A percentile compares a stretch with the other conserved stretches of the same genome.
Evolutionary conservation across 2,113 vertebrate genomes (phyloP).

Genomic region (Platysternon megacephalum): DNA sequence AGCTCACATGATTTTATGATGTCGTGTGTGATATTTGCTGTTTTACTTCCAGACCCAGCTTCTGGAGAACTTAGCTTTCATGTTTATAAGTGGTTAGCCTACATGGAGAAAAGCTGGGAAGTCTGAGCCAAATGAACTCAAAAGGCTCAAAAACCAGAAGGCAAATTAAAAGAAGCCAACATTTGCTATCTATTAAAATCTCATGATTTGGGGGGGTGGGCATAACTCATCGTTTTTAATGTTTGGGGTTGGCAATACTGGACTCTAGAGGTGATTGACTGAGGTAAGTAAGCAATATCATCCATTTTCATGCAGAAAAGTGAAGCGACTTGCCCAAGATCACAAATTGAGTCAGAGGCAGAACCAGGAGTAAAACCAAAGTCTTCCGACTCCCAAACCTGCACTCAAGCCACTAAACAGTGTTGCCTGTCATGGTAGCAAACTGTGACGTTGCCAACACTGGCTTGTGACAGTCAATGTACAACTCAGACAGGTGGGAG

Average conservation of each 20-base stretch:
- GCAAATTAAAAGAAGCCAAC: neutral
- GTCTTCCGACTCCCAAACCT: neutral
- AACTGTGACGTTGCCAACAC: neutral
- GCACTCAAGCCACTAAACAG: neutral
- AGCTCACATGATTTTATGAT: neutral
- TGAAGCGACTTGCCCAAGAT: neutral
- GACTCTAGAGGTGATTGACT: neutral
- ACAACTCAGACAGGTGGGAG: neutral
- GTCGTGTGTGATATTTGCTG: accelerated
- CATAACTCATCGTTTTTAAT: neutral
- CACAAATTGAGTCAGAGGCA: neutral
- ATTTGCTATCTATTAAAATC: neutral
- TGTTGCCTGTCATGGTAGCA: neutral
- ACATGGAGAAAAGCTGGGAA: neutral
- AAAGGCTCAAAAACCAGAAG: neutral
- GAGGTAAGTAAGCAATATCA: neutral
- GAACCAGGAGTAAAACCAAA: neutral
- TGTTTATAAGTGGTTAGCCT: neutral
- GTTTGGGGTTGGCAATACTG: neutral
- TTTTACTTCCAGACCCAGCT: neutral
- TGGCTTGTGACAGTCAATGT: neutral
- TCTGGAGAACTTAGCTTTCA: neutral
- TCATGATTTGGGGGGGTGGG: neutral
- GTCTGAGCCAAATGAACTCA: accelerated
- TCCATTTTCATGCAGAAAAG: neutral